Conservation (phyloP, 2,797 vertebrate species). For the Halcyon leucocephala region DNA sequence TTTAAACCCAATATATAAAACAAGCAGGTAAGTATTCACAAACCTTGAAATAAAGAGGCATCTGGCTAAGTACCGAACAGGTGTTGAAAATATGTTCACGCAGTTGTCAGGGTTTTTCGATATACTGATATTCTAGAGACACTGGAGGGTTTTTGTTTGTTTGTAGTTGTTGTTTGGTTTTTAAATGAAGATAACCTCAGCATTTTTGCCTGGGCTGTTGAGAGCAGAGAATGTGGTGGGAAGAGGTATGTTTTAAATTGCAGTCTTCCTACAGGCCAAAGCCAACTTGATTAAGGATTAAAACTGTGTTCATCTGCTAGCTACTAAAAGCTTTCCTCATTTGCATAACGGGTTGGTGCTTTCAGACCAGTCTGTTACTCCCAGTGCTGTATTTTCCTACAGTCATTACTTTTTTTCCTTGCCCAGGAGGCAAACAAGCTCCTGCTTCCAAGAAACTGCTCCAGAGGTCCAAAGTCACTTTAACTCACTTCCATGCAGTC, state of each 20-base stretch:
- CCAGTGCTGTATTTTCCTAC: not conserved
- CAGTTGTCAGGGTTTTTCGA: not conserved
- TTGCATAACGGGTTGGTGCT: not conserved
- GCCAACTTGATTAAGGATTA: not conserved
- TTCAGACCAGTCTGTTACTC: not conserved
- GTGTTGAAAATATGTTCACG: slow-evolving; percentile 41
- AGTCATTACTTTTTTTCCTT: not conserved
- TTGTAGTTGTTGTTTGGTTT: fast-evolving
- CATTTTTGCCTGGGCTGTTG: not conserved
- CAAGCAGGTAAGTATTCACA: slow-evolving; percentile 1
- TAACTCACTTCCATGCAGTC: not conserved
- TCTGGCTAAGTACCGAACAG: slow-evolving; percentile 41
- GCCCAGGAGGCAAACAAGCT: not conserved
- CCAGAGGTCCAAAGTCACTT: not conserved
- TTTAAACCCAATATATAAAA: not conserved
- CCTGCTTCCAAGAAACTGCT: not conserved
- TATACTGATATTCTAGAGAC: not conserved
- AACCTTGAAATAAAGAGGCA: slow-evolving; percentile 26
- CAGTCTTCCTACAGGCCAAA: not conserved
- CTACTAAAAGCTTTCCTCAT: not conserved
- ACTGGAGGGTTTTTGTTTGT: not conserved
- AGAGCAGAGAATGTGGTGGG: not conserved
- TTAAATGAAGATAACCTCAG: not conserved
- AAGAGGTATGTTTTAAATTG: not conserved
- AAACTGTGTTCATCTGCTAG: not conserved